Conservation (phyloP, 2,888 invertebrate species). For the Lymantria monacha region DNA sequence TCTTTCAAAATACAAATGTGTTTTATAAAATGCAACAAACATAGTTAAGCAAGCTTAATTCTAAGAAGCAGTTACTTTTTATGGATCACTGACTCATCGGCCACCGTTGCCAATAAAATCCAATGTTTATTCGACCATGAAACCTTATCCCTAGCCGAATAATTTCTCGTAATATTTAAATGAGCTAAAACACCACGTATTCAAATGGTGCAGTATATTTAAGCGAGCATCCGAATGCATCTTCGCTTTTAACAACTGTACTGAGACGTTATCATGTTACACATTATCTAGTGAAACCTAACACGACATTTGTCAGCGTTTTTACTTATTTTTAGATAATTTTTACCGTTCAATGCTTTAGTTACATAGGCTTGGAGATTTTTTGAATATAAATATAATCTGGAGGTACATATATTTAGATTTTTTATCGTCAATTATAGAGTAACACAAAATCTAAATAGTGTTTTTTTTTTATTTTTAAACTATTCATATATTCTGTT, state of each 20-base stretch:
- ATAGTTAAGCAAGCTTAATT: too few species aligned
- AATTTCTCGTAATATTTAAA: neutral
- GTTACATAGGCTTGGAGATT: neutral
- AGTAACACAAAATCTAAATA: too few species aligned
- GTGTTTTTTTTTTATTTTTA: too few species aligned
- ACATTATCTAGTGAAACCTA: constrained; percentile 23
- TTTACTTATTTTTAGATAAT: constrained; percentile 26
- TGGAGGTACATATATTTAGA: neutral
- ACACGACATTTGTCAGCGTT: constrained; percentile 16
- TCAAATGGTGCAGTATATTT: constrained; percentile 10
- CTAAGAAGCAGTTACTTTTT: neutral
- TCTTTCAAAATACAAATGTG: too few species aligned
- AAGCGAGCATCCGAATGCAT: constrained; percentile 10
- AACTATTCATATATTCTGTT: too few species aligned
- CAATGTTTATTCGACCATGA: neutral
- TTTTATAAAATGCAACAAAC: too few species aligned
- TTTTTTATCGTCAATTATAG: neutral
- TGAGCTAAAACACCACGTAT: constrained; percentile 1
- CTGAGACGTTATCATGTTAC: constrained; percentile 22
- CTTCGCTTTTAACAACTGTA: constrained; percentile 5
- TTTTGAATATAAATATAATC: neutral
- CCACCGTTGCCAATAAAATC: neutral
- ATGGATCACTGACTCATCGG: neutral
- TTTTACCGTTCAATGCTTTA: neutral
- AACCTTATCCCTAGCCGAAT: neutral